Conservation (phyloP, 2,113 vertebrate species). For the Cheilinus undulatus region DNA sequence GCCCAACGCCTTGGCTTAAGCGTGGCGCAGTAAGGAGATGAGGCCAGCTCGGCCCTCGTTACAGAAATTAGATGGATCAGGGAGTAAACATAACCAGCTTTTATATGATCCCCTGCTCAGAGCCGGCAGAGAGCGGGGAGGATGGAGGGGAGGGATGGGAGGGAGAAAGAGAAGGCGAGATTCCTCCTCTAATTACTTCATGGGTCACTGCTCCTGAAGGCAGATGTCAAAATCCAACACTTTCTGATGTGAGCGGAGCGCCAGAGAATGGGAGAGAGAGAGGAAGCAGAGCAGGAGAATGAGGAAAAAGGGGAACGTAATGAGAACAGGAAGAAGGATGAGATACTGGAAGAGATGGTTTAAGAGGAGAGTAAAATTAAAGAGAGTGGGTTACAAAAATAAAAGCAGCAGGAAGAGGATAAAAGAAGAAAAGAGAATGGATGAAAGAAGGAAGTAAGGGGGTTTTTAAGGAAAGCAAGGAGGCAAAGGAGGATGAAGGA, state of each 20-base stretch:
- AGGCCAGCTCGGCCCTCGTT: constrained; percentile 89
- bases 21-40: constrained; percentile 88
- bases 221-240: constrained; percentile 90
- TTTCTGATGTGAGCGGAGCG: constrained; percentile 83
- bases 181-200: constrained; percentile 96
- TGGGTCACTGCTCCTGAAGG: constrained; percentile 89
- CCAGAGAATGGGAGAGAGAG: constrained; percentile 48
- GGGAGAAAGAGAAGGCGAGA: constrained; percentile 82
- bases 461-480: constrained; percentile 31
- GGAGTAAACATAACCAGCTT: constrained; percentile 95
- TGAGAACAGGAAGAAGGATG: constrained; percentile 54
- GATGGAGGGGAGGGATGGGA: constrained; percentile 73
- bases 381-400: constrained; percentile 54
- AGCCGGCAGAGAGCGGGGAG: constrained; percentile 77
- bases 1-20: constrained; percentile 88
- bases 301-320: constrained; percentile 40
- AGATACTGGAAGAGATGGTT: constrained; percentile 35
- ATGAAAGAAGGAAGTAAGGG: constrained; percentile 55
- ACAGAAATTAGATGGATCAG: constrained; percentile 96
- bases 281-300: constrained; percentile 34
- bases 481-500: constrained; percentile 18
- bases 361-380: constrained; percentile 46
- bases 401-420: constrained; percentile 54
- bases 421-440: constrained; percentile 29
- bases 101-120: constrained; percentile 89